Conservation (phyloP, 2,113 vertebrate genomes). For the Heliornis fulica region DNA sequence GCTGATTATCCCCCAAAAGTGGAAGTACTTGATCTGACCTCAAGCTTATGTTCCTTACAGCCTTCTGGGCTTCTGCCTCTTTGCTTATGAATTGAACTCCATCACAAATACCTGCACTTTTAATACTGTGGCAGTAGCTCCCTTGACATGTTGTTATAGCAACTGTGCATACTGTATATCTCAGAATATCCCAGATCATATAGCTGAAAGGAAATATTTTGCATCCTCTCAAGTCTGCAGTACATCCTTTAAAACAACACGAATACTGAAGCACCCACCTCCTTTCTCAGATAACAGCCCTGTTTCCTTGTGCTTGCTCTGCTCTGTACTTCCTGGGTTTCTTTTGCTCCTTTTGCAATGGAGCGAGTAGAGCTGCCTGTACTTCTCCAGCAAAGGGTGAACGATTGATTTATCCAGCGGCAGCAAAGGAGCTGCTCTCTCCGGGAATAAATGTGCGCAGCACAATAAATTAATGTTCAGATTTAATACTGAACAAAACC, state of each 20-base stretch:
- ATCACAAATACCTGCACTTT: background rate
- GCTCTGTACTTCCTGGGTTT: background rate
- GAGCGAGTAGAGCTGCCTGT: background rate
- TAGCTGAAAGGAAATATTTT: background rate
- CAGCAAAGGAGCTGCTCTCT: background rate
- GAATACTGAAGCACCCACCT: background rate
- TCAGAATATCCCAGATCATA: background rate
- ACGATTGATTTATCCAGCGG: background rate
- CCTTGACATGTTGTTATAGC: slow-evolving; percentile 16
- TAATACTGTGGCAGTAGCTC: background rate
- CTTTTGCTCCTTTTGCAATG: background rate
- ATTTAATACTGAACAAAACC: background rate
- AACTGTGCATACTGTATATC: background rate
- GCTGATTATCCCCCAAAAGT: background rate
- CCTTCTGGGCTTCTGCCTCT: background rate
- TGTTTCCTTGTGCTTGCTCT: background rate
- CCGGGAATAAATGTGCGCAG: background rate
- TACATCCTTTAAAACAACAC: too few relatives aligned
- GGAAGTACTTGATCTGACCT: background rate
- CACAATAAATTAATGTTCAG: background rate
- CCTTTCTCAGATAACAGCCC: background rate
- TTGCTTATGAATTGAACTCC: background rate
- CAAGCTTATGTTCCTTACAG: background rate
- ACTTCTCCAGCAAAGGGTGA: background rate
- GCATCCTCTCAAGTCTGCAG: background rate